Percentiles rank a stretch among this genome's conserved stretches.
Evolutionary conservation across 1,140 invertebrate species (phyloP).

Genomic region (Drosophila nannoptera): DNA sequence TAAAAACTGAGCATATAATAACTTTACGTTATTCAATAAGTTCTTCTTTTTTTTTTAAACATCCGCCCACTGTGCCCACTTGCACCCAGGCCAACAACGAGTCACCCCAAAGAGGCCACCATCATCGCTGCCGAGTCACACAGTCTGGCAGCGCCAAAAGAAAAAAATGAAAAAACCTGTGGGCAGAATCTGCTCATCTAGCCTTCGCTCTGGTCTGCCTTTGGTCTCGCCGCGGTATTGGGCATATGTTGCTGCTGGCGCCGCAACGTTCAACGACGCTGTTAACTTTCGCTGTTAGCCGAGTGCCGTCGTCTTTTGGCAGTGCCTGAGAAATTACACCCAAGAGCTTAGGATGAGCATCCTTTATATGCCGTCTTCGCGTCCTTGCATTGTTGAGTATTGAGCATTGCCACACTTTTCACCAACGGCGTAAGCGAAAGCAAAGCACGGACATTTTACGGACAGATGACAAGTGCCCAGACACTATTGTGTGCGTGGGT

Average conservation of each 20-base stretch:
- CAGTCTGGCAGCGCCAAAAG: conserved; percentile 54
- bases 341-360: conserved; percentile 56
- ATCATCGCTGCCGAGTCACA: conserved; percentile 39
- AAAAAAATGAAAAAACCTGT: conserved; percentile 1
- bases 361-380: conserved; percentile 5
- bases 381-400: conserved; percentile 42
- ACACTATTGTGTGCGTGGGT: conserved; percentile 1
- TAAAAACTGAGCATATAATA: not conserved
- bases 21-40: not conserved
- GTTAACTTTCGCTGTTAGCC: conserved; percentile 51
- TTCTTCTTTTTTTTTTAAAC: not conserved
- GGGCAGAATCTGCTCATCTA: conserved; percentile 17
- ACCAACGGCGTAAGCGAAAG: conserved; percentile 24
- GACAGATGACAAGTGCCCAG: conserved; percentile 68
- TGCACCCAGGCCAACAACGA: conserved; percentile 7
- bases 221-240: conserved; percentile 15
- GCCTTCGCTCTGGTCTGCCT: conserved; percentile 16
- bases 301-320: conserved; percentile 30
- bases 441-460: conserved; percentile 45
- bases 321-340: conserved; percentile 59
- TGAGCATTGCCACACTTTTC: conserved; percentile 58
- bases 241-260: conserved; percentile 31
- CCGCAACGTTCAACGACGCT: conserved; percentile 30
- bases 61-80: conserved; percentile 33
- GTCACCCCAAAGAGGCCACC: not conserved